phyloP scores from a whole-genome alignment of 1,140 invertebrate genomes.

The Bombus soroeensis region DNA sequence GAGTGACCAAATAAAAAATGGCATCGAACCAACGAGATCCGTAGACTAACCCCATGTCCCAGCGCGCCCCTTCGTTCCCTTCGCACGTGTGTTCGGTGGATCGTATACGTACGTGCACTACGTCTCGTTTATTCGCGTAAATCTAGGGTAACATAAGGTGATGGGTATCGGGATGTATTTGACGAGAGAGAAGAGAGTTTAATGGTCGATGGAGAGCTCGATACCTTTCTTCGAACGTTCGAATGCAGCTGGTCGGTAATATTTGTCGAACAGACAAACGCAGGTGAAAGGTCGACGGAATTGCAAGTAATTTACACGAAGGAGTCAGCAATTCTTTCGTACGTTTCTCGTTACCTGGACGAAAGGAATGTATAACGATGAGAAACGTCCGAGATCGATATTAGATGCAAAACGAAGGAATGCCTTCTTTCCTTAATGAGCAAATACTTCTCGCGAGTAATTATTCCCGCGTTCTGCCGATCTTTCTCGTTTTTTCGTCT shows the following conservation, averaged over 20 bases:
- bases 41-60: background rate
- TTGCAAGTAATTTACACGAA: background rate
- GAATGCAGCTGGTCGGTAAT: background rate
- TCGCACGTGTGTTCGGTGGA: background rate
- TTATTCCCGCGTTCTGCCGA: background rate
- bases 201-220: too few relatives aligned
- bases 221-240: background rate
- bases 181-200: background rate
- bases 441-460: slow-evolving; percentile 31
- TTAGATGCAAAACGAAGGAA: slow-evolving; percentile 9
- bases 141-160: background rate
- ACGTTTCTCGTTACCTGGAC: slow-evolving; percentile 12
- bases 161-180: slow-evolving; percentile 6
- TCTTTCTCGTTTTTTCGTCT: background rate
- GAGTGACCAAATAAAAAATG: slow-evolving; percentile 26
- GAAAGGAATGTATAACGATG: background rate
- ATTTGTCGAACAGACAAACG: background rate
- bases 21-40: background rate
- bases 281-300: background rate
- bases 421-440: slow-evolving; percentile 32
- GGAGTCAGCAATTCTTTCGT: slow-evolving; percentile 5
- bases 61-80: background rate
- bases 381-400: slow-evolving; percentile 7
- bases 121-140: background rate
- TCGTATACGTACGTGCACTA: too few relatives aligned